Base-by-base conservation (phyloP, 2,888 invertebrate genomes). In the Geophilus truncorum region DNA sequence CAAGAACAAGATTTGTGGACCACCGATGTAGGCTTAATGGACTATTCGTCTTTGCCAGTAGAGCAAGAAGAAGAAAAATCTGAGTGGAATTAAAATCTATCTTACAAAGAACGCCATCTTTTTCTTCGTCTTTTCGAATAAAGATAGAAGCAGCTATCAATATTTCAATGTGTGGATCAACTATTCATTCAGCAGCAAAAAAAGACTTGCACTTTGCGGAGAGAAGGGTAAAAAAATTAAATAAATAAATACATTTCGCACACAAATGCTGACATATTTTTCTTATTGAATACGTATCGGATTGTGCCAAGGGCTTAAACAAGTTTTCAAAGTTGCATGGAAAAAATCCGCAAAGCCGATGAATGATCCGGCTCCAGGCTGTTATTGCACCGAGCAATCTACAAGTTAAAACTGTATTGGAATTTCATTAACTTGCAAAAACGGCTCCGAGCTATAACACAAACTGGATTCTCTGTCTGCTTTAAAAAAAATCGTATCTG, bases 1-100 rank as follows among this genome's bases (percentile, higher is more conserved):
- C 70, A 70, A 70, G 70, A 70, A 70, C 70, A 70, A 70, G 70
- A 70, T 70, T 70, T 70, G 70, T 70, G 28, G 70, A 18, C 25
- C 70, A 70, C 25, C 70, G 28, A 70, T 6, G 70, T 25, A 9
- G 70, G 70, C 70, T 70, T 70, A 70, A 70, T 70, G 70, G 70
- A 70, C 70, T 70, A 70, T 70, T 70, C 70, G 70, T 70, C 70
- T 70, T 70, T 28, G 25, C 70, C 70, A 70, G 9, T 28, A 70
- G 70, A 70, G n/a, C n/a, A 25, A n/a, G 6, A 23, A 23, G 25
- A 70, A 70, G 70, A 70, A 70, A 70, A 70, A 70, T 70, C 70
- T 28, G 70, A 70, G 70, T 70, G 28, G 70, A 70, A 70, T 70
- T 70, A 70, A 70, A 70, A 70, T 70, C 70, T 12, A 70, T 70